Percentiles rank a stretch among this genome's conserved stretches.
Conservation (phyloP, 23 tunicate species). For the Trididemnum clinides region DNA sequence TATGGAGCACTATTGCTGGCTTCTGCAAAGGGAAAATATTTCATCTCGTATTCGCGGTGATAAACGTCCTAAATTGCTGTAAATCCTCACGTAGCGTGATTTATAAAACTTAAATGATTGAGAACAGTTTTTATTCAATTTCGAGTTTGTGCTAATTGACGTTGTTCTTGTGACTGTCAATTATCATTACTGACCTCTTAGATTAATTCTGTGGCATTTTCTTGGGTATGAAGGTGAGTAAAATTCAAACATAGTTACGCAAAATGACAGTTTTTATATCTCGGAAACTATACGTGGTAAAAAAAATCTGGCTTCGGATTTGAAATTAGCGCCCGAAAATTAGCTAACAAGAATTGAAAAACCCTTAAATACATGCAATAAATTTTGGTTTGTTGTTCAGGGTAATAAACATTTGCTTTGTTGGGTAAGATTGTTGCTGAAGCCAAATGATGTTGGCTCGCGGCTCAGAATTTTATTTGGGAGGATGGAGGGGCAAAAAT, state of each 20-base stretch:
- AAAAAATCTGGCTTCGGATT: conserved; percentile 25
- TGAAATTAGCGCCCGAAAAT: conserved; percentile 3
- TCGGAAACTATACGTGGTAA: conserved; percentile 4
- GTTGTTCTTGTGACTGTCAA: background rate
- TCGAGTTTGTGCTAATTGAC: conserved; percentile 14
- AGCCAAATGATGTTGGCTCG: too few relatives aligned
- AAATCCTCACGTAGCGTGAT: background rate
- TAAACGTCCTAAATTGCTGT: too few relatives aligned
- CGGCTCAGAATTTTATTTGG: too few relatives aligned
- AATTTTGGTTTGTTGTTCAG: background rate
- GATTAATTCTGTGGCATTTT: background rate
- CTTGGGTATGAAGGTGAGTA: background rate
- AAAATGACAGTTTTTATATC: background rate
- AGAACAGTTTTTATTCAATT: background rate
- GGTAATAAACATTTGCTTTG: conserved; percentile 1
- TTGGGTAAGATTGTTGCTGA: too few relatives aligned
- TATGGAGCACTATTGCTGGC: background rate
- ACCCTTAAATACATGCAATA: conserved; percentile 6
- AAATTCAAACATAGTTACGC: background rate
- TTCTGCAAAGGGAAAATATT: background rate
- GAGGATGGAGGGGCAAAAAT: too few relatives aligned
- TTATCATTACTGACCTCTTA: background rate
- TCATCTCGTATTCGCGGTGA: background rate
- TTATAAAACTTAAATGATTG: background rate
- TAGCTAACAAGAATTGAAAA: background rate